phyloP scores from a whole-genome alignment of 2,113 vertebrate species.

The Triplophysa rosa region DNA sequence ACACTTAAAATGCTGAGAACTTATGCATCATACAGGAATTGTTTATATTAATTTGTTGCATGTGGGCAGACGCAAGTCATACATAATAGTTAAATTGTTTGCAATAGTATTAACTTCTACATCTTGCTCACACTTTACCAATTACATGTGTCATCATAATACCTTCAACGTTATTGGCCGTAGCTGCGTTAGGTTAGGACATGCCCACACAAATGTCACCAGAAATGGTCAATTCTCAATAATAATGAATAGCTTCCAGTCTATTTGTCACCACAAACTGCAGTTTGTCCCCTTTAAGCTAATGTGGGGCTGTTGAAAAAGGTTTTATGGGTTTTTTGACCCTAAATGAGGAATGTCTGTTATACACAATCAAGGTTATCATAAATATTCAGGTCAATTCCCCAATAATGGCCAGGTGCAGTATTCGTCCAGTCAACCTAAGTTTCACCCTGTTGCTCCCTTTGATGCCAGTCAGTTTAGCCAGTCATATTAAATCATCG shows the following conservation, averaged over 20 bases:
- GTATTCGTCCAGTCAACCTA: conserved; percentile 27
- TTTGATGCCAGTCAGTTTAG: conserved; percentile 41
- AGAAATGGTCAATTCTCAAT: not conserved
- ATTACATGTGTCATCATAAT: not conserved
- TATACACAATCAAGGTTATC: conserved; percentile 37
- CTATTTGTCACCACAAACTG: not conserved
- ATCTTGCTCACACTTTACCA: not conserved
- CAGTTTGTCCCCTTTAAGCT: not conserved
- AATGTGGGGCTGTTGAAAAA: not conserved
- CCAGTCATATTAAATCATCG: conserved; percentile 7
- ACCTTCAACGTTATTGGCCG: not conserved
- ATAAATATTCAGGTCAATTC: conserved; percentile 40
- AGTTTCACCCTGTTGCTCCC: conserved; percentile 25
- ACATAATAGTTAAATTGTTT: too few relatives aligned
- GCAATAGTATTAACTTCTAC: too few relatives aligned
- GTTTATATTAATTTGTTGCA: too few relatives aligned
- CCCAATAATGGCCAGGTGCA: conserved; percentile 41
- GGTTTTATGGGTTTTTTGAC: not conserved
- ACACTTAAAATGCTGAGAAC: too few relatives aligned
- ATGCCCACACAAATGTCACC: not conserved
- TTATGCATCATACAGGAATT: too few relatives aligned
- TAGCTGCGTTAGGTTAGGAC: not conserved
- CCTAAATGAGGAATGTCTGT: conserved; percentile 22
- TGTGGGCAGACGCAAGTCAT: too few relatives aligned
- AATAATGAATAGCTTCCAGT: not conserved